Evolutionary conservation across 30 jellyfish, hydroid and myxozoan genomes (phyloP), one percentile per base, ranked within the genome.

Genomic region (Aurelia aurita complex sp. Pacific): DNA sequence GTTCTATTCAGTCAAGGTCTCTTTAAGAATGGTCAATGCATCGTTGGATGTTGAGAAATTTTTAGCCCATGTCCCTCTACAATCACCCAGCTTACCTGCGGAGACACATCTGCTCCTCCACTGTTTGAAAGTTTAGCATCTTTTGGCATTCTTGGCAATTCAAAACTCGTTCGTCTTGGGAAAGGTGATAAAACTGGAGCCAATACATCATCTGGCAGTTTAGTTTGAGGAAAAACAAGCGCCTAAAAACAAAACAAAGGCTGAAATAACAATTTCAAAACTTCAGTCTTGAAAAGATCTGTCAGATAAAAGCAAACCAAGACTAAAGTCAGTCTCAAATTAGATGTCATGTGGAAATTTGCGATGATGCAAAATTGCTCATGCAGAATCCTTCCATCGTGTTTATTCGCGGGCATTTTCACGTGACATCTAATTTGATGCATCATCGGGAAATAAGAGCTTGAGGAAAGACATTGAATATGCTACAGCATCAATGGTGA

Each of bases 121-220:
- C 95, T 86, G 88, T 72, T 86, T 36, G 97, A 84, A 18, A 89
- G 87, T 64, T 94, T 94, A 50, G 94, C 88, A 59, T 88, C 98
- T 79, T 83, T 89, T 29, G 99, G 95, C 96, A 94, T 81, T 77
- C 87, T 79, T 15, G 99, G 99, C 70, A 94, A 63, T 55, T 94
- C 97, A 76, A 94, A 94, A 62, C 97, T 94, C 13, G 97, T 88
- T 59, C 96, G 82, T 66, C 85, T 87, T 36, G 97, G 83, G 73
- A 84, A 94, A 3, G 97, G 97, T 42, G 97, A 87, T 14, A 88
- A 73, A 32, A 94, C 97, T 9, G 99, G 99, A 16, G 99, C 99
- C 32, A 94, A 85, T 66, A 94, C 97, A 63, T 94, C 99, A 79
- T 94, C 99, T 0, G 99, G 99, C 0, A 94, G 92, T 59, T 89